Conservation (phyloP, 1,140 invertebrate species). For the Drosophila novamexicana region DNA sequence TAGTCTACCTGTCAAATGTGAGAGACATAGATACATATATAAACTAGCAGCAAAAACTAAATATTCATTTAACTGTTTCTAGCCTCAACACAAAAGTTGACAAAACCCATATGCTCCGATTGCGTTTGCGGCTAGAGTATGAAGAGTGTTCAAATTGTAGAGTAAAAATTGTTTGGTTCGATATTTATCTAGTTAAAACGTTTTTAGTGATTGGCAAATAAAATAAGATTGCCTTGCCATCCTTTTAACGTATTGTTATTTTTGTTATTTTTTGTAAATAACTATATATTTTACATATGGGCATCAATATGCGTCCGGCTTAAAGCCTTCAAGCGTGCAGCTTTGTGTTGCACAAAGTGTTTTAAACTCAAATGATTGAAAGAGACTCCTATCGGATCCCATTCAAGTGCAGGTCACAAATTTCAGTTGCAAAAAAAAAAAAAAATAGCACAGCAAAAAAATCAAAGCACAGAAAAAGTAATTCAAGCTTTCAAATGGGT, state of each 20-base stretch:
- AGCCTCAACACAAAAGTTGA: too few relatives aligned
- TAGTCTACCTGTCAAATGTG: too few relatives aligned
- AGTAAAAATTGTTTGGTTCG: too few relatives aligned
- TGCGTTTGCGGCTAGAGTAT: too few relatives aligned
- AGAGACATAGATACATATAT: too few relatives aligned
- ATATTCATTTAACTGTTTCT: too few relatives aligned
- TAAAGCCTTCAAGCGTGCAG: background rate
- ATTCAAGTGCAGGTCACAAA: constrained; percentile 36
- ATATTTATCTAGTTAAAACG: too few relatives aligned
- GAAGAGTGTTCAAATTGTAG: too few relatives aligned
- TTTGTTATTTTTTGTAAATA: background rate
- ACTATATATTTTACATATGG: background rate
- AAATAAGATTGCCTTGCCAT: too few relatives aligned
- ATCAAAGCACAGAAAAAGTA: constrained; percentile 54
- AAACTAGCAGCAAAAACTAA: too few relatives aligned
- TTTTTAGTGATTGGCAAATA: background rate
- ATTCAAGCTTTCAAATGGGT: constrained; percentile 57
- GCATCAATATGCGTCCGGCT: background rate
- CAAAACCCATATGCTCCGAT: too few relatives aligned
- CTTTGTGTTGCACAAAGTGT: background rate
- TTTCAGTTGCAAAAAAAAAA: constrained; percentile 28
- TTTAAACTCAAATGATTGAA: constrained; percentile 7
- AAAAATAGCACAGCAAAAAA: constrained; percentile 2
- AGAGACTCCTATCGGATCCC: constrained; percentile 14
- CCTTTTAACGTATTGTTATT: too few relatives aligned